phyloP scores from a whole-genome alignment of 1,140 invertebrate genomes.

The Babylonia areolata region DNA sequence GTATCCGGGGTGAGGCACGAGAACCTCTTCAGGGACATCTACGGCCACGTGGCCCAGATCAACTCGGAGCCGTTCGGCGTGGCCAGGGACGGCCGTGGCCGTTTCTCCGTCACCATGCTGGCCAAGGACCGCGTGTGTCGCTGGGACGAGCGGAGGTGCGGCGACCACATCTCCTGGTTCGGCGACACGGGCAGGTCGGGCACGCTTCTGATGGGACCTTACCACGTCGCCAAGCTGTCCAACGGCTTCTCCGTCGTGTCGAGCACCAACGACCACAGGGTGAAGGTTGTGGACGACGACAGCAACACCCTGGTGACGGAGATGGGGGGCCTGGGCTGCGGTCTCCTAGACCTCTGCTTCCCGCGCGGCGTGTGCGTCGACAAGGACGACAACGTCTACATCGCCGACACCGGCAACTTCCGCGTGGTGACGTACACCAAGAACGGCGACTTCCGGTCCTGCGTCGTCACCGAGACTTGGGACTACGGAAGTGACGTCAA shows the following conservation, averaged over 20 bases:
- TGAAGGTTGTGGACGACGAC: conserved; percentile 26
- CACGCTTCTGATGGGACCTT: conserved; percentile 9
- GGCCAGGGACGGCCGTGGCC: background rate
- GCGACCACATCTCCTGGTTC: conserved; percentile 11
- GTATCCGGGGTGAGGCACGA: background rate
- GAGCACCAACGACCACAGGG: conserved; percentile 24
- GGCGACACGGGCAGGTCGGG: background rate
- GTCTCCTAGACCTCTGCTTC: background rate
- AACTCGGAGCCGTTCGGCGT: conserved; percentile 29
- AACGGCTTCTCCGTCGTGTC: conserved; percentile 6
- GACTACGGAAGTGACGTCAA: conserved; percentile 29
- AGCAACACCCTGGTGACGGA: background rate
- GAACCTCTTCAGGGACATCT: background rate
- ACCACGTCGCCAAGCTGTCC: conserved; percentile 16
- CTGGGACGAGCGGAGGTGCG: background rate
- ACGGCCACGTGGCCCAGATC: background rate
- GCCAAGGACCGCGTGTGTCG: conserved; percentile 20
- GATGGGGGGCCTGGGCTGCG: background rate
- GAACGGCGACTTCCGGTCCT: background rate
- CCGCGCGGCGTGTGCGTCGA: conserved; percentile 24
- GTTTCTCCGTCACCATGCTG: conserved; percentile 17
- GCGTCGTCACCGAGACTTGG: conserved; percentile 28
- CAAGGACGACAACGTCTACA: conserved; percentile 26
- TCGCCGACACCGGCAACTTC: conserved; percentile 33
- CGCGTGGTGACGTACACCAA: background rate